These are phyloP conservation scores for Campoletis raptor DNA, from an alignment of 2,888 invertebrate genomes.

Conservation along the genomic window DNA sequence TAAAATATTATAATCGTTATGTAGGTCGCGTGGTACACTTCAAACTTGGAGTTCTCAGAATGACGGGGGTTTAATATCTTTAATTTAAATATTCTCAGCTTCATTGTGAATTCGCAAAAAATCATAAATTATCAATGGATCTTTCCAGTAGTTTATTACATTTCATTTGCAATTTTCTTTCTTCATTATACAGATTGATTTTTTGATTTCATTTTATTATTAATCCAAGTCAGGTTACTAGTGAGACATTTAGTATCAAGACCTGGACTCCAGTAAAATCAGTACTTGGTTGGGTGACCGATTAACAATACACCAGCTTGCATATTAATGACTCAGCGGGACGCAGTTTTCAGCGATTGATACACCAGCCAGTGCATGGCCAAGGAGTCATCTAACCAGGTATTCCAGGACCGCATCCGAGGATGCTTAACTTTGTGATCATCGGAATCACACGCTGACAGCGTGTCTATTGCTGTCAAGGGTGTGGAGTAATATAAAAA, in stretches of 20 bases:
- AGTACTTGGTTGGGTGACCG: neutral
- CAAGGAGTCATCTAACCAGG: no score
- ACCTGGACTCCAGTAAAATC: neutral
- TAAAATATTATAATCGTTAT: neutral
- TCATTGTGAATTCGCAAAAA: neutral
- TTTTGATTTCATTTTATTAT: neutral
- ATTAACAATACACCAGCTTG: neutral
- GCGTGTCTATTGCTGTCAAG: no score
- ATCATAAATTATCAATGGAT: neutral
- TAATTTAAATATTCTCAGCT: neutral
- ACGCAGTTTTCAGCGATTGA: neutral
- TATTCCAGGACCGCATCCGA: no score
- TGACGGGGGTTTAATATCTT: neutral
- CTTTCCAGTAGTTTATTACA: neutral
- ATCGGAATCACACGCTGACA: no score
- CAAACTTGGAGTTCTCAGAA: neutral
- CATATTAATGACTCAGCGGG: neutral
- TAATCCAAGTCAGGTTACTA: neutral
- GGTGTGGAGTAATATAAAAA: neutral
- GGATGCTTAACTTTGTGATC: no score
- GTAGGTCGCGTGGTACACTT: conserved; percentile 1
- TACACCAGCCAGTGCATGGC: no score
- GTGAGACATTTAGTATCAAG: neutral
- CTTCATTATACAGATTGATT: no score
- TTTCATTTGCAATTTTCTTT: neutral